Evolutionary conservation across 2,797 vertebrate genomes (phyloP).

Genomic region (Danio albolineatus): DNA sequence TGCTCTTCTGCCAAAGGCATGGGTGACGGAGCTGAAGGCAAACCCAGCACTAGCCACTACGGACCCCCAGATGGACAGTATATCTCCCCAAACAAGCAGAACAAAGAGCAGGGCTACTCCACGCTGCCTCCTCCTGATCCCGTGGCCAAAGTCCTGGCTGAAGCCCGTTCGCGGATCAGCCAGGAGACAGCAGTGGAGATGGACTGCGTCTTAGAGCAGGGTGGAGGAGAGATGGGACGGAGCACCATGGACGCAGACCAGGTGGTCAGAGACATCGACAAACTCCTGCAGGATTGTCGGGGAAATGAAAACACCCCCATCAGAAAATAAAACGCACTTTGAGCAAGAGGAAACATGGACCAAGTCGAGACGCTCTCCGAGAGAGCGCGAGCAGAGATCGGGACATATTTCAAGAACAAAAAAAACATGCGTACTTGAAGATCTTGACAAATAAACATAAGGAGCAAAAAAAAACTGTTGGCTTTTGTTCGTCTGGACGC

Average conservation of each 20-base stretch:
- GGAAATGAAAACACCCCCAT: conserved; percentile 90
- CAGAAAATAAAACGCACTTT: conserved; percentile 86
- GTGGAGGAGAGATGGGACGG: conserved; percentile 80
- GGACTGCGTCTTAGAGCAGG: conserved; percentile 89
- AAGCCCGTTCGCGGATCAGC: conserved; percentile 92
- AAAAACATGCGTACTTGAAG: conserved; percentile 35
- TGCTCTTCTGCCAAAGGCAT: conserved; percentile 92
- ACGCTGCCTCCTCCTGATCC: conserved; percentile 87
- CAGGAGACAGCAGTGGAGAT: conserved; percentile 90
- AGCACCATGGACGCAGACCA: conserved; percentile 95
- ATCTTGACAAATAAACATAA: conserved; percentile 41
- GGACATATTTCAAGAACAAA: conserved; percentile 15
- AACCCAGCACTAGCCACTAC: conserved; percentile 87
- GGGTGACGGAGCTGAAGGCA: conserved; percentile 92
- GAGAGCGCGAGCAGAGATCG: conserved; percentile 64
- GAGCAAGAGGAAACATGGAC: conserved; percentile 1
- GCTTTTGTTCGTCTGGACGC: conserved; percentile 74
- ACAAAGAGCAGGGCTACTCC: conserved; percentile 84
- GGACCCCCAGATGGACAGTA: conserved; percentile 92
- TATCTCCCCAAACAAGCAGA: conserved; percentile 93
- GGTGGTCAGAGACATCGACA: conserved; percentile 98
- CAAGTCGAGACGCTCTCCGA: conserved; percentile 46
- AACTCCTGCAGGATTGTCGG: conserved; percentile 98
- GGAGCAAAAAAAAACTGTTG: conserved; percentile 65
- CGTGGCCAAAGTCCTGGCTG: conserved; percentile 94